Conservation (phyloP, 2,888 invertebrate genomes). For the Polyommatus iphigenia region DNA sequence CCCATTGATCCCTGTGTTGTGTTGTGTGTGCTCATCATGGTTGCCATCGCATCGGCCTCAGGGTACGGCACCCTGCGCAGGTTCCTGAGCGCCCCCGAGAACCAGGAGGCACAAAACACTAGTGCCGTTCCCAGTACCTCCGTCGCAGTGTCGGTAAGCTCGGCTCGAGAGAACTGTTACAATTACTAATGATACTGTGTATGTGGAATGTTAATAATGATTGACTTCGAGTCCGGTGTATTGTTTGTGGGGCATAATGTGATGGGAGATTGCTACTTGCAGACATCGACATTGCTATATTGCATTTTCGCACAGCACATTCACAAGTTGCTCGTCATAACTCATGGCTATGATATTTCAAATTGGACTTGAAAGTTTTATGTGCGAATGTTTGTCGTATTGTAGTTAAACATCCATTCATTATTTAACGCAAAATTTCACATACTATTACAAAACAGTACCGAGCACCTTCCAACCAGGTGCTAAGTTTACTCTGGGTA, state of each 20-base stretch:
- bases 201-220: slow-evolving; percentile 59
- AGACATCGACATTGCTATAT: not conserved
- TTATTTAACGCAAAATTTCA: slow-evolving; percentile 5
- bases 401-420: not conserved
- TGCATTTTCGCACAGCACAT: slow-evolving; percentile 1
- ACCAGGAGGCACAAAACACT: slow-evolving; percentile 56
- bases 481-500: not conserved
- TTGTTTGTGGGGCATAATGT: slow-evolving; percentile 38
- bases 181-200: slow-evolving; percentile 51
- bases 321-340: not conserved
- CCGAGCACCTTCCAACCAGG: not conserved
- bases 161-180: slow-evolving; percentile 41
- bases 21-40: slow-evolving; percentile 60
- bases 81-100: slow-evolving; percentile 73
- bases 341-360: not conserved
- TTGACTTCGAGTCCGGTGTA: slow-evolving; percentile 41
- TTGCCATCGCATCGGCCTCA: slow-evolving; percentile 75
- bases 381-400: not conserved
- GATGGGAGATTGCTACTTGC: slow-evolving; percentile 12
- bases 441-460: not conserved
- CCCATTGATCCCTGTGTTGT: slow-evolving; percentile 59
- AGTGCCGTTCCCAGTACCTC: slow-evolving; percentile 65
- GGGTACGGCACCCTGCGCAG: slow-evolving; percentile 77
- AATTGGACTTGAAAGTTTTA: slow-evolving; percentile 17
- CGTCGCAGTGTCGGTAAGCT: slow-evolving; percentile 74